Conservation (phyloP, 2,113 vertebrate genomes). For the Terrapene triunguis region DNA sequence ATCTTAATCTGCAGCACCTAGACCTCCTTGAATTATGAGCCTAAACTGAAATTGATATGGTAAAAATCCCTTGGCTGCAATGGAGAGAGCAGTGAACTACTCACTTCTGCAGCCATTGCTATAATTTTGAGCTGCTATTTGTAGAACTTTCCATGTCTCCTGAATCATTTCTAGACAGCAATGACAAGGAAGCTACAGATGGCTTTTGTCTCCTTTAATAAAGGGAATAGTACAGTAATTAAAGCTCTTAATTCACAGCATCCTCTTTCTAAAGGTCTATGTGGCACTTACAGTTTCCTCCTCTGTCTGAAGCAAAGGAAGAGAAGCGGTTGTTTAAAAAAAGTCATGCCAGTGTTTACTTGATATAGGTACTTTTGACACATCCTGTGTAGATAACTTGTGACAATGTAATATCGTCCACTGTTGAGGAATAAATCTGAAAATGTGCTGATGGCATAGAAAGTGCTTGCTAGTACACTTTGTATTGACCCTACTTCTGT, state of each 20-base stretch:
- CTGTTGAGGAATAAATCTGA: background rate
- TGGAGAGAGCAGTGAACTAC: background rate
- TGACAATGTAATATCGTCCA: background rate
- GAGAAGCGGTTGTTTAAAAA: background rate
- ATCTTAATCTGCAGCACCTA: background rate
- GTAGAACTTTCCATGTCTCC: constrained; percentile 19
- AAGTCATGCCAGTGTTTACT: background rate
- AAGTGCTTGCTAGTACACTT: constrained; percentile 55
- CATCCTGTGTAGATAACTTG: background rate
- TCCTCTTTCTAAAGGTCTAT: background rate
- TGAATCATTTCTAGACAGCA: constrained; percentile 35
- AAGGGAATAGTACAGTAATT: background rate
- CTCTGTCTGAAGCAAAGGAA: background rate
- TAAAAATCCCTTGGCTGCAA: background rate
- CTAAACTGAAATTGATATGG: background rate
- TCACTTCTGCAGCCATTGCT: constrained; percentile 2
- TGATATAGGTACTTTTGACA: constrained; percentile 10
- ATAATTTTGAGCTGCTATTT: background rate
- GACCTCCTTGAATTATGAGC: background rate
- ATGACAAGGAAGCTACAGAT: background rate
- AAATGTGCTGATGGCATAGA: constrained; percentile 57
- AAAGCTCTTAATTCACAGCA: constrained; percentile 4
- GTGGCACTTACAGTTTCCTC: background rate
- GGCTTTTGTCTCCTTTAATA: background rate
- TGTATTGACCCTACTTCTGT: background rate